A percentile compares a stretch with the other conserved stretches of the same genome.
Conservation (phyloP, 2,797 vertebrate species). For the Cynodonichthys magdalenae region DNA sequence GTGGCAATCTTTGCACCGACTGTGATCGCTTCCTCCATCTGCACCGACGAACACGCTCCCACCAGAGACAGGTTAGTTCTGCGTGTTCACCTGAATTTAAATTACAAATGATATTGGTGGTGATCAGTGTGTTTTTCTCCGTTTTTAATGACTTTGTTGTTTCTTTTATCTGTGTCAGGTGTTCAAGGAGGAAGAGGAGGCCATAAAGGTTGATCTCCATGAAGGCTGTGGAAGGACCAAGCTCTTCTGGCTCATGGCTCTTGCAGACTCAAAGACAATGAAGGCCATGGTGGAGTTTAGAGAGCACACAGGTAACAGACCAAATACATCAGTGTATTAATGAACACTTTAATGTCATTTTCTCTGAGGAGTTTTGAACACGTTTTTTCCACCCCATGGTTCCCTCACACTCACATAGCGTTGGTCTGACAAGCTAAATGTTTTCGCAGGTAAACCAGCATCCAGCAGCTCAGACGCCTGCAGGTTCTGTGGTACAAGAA, state of each 20-base stretch:
- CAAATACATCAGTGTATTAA: background rate
- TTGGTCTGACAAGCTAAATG: background rate
- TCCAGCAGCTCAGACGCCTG: conserved; percentile 97
- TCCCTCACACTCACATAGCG: background rate
- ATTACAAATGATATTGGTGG: background rate
- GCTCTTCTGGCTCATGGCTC: conserved; percentile 98
- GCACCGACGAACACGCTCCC: conserved; percentile 95
- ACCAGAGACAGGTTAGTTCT: conserved; percentile 93
- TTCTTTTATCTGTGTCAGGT: conserved; percentile 83
- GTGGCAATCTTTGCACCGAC: conserved; percentile 97
- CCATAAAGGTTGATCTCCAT: conserved; percentile 98
- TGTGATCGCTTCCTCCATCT: conserved; percentile 98
- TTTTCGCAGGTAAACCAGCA: conserved; percentile 90
- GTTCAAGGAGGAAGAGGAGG: conserved; percentile 99
- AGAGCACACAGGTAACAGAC: conserved; percentile 93
- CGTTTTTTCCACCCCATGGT: background rate
- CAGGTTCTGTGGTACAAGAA: conserved; percentile 97
- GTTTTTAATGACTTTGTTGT: background rate
- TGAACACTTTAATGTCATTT: background rate
- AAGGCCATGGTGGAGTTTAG: conserved; percentile 99
- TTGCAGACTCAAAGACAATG: conserved; percentile 99
- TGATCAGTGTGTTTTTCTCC: background rate
- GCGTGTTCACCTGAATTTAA: background rate
- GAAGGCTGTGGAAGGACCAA: conserved; percentile 99
- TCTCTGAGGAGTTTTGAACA: background rate